Base-by-base conservation (phyloP, 2,113 vertebrate genomes). In the Xiphophorus maculatus region DNA sequence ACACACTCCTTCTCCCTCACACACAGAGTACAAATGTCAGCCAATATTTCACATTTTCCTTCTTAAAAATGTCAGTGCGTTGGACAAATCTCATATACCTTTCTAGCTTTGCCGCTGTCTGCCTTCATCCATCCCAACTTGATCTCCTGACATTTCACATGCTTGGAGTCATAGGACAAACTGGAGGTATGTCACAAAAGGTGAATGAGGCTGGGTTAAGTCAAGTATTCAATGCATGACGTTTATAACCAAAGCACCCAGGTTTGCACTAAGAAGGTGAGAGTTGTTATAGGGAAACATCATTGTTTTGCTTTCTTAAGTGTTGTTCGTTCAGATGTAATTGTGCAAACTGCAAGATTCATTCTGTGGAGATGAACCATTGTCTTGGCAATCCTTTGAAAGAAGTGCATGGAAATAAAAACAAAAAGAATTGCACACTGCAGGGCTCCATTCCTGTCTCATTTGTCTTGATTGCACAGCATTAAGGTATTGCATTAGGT, bases 41-140 rank as follows among this genome's bases (percentile, higher is more conserved):
- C 67, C 64, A 80, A 84, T 85, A 81, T 89, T 86, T 91, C 88
- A 77, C 74, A 84, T 90, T 88, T 74, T 82, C 80, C 42, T 77
- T 71, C 69, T 73, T 63, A 88, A 92, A 67, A 93, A 94, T 93
- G 91, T 88, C 93, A 94, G 74, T 69, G 74, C 79, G 66, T 83
- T 78, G 84, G 88, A 90, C 79, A 70, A 79, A 80, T 76, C 72
- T 9, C 10, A 70, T 84, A 80, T 75, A 71, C 73, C 83, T 77
- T 44, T 32, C 54, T 72, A 62, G 71, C 69, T 83, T 77, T 48
- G 58, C 61, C 69, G 63, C 81, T 71, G 64, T 29, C 85, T 63
- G 83, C 68, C 77, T 1, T n/a, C 69, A 17, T 65, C 63, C 70
- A 14, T 84, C 82, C 87, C 35, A 69, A 77, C 76, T 80, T 80